phyloP scores from a whole-genome alignment of 2,113 vertebrate species.

The Gobio gobio region DNA sequence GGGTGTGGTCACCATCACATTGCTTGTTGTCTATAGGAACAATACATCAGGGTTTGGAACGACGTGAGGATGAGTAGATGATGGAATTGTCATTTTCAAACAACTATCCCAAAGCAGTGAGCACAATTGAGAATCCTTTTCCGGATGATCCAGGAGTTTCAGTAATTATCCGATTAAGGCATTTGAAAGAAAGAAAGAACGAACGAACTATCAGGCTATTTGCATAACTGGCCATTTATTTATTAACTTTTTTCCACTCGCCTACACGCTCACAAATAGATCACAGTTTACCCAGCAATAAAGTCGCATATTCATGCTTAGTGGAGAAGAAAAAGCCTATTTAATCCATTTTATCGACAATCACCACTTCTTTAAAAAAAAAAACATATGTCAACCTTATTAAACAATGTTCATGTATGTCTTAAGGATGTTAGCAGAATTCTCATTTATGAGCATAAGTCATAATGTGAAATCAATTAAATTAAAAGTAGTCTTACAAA shows the following conservation, averaged over 20 bases:
- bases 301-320: neutral
- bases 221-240: neutral
- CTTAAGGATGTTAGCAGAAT: neutral
- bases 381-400: neutral
- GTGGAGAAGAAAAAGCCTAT: too few species aligned
- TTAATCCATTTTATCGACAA: too few species aligned
- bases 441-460: neutral
- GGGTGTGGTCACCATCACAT: too few species aligned
- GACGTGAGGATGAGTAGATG: too few species aligned
- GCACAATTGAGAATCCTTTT: too few species aligned
- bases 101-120: too few species aligned
- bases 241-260: neutral
- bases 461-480: neutral
- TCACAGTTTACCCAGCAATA: conserved; percentile 19
- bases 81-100: too few species aligned
- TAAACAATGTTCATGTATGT: neutral
- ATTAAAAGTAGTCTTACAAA: neutral
- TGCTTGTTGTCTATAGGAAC: too few species aligned
- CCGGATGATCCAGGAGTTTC: too few species aligned
- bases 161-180: too few species aligned
- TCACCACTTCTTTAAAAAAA: neutral
- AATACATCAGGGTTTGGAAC: too few species aligned
- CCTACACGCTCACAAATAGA: neutral
- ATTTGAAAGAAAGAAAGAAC: neutral
- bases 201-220: neutral